A percentile compares a stretch with the other conserved stretches of the same genome.
These are phyloP conservation scores for Drosophila sp. DNA, from an alignment of 1,140 invertebrate genomes.

Conservation along the genomic window DNA sequence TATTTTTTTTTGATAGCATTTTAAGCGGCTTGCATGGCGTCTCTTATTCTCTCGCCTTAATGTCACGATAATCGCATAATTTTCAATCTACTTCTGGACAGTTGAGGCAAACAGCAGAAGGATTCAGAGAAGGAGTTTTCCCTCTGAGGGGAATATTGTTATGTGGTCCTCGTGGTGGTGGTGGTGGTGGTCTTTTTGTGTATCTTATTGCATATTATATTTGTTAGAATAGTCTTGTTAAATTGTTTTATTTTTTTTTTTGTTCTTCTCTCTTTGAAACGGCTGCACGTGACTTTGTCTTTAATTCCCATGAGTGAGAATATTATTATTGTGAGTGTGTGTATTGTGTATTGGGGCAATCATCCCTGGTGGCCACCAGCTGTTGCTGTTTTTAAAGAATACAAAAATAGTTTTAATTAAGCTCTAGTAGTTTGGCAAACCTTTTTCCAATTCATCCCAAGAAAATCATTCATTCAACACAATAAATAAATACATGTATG, in stretches of 20 bases:
- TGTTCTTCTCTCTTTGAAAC: slow-evolving; percentile 10
- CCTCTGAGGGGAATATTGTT: slow-evolving; percentile 28
- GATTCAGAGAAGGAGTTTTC: slow-evolving; percentile 17
- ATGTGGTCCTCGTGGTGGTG: slow-evolving; percentile 11
- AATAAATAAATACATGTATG: too few species aligned
- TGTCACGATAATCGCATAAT: slow-evolving; percentile 75
- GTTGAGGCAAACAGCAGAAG: slow-evolving; percentile 17
- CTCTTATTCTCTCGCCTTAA: slow-evolving; percentile 60
- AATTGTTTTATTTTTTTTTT: slow-evolving; percentile 38
- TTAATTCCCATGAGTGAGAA: slow-evolving; percentile 15
- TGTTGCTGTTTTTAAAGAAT: slow-evolving; percentile 1
- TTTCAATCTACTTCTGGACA: slow-evolving; percentile 50
- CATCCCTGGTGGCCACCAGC: neutral
- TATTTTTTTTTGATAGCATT: slow-evolving; percentile 62
- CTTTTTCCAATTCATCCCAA: neutral
- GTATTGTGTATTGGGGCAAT: neutral
- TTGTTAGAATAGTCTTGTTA: slow-evolving; percentile 50
- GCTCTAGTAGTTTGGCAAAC: neutral
- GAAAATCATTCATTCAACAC: neutral
- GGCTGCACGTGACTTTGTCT: slow-evolving; percentile 55
- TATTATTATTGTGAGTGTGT: neutral
- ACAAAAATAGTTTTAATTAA: slow-evolving; percentile 6
- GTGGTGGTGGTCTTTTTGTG: slow-evolving; percentile 3
- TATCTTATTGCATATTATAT: slow-evolving; percentile 50
- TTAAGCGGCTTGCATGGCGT: slow-evolving; percentile 64